Conservation (phyloP, 2,113 vertebrate genomes). For the Elanoides forficatus region DNA sequence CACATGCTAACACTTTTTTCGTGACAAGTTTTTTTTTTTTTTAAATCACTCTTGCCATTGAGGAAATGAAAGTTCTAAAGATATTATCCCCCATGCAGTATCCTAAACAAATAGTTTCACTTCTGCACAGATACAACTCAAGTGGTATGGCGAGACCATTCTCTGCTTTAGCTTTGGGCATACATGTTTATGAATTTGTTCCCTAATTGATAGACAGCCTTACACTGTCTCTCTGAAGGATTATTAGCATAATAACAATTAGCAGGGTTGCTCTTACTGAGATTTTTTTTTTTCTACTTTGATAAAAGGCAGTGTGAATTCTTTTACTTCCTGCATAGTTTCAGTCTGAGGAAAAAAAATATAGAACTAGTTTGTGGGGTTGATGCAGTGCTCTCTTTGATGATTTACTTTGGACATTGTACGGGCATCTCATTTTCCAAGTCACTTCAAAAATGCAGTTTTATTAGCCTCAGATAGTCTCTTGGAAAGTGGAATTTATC, state of each 20-base stretch:
- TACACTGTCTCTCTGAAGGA: neutral
- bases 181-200: neutral
- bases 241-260: neutral
- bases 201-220: neutral
- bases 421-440: neutral
- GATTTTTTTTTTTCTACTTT: neutral
- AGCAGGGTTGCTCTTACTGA: neutral
- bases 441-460: neutral
- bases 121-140: neutral
- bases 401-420: neutral
- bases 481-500: neutral
- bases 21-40: neutral
- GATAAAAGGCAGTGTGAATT: neutral
- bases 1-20: neutral
- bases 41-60: neutral
- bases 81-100: neutral
- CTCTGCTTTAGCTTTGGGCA: neutral
- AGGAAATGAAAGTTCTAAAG: neutral
- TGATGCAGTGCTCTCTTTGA: neutral
- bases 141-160: neutral
- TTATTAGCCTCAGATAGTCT: neutral
- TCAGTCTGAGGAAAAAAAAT: neutral
- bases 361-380: neutral
- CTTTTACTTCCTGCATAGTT: neutral
- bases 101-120: neutral